These are phyloP conservation scores for Urophycis tenuis DNA, from an alignment of 2,797 vertebrate species.

Conservation along the genomic window DNA sequence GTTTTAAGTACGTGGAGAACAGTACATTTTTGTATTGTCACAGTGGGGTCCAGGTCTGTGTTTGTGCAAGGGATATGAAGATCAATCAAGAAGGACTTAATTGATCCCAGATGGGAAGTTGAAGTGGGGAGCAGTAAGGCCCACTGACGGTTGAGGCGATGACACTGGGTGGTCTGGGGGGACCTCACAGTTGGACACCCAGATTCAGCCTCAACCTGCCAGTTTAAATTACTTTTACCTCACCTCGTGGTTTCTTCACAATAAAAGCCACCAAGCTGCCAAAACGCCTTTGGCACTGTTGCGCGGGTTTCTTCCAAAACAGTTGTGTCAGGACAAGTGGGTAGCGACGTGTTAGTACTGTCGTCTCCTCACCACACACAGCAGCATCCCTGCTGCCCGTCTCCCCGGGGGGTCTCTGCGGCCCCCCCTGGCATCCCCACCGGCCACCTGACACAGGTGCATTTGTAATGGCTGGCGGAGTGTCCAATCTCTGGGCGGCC, in stretches of 20 bases:
- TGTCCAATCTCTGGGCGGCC: not conserved
- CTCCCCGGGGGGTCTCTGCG: conserved; percentile 71
- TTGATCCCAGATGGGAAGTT: no score
- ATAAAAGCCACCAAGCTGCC: not conserved
- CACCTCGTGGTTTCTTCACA: no score
- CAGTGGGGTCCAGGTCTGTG: conserved; percentile 68
- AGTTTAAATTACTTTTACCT: not conserved
- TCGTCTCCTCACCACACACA: conserved; percentile 71
- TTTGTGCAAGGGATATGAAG: conserved; percentile 72
- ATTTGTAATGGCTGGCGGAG: not conserved
- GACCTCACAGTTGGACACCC: conserved; percentile 52
- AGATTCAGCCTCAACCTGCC: conserved; percentile 45
- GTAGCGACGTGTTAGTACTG: conserved; percentile 55
- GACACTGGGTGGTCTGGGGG: conserved; percentile 64
- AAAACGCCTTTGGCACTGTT: not conserved
- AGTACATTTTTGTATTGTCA: conserved; percentile 55
- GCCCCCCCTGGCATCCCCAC: conserved; percentile 78
- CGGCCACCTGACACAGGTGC: conserved; percentile 72
- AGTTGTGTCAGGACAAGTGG: not conserved
- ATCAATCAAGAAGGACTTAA: no score
- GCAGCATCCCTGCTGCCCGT: conserved; percentile 77
- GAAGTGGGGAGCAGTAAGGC: conserved; percentile 57
- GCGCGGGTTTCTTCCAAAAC: no score
- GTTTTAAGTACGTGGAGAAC: no score
- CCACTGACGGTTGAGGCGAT: conserved; percentile 80